Evolutionary conservation across 2,797 vertebrate genomes (phyloP).

Genomic region (Lagodon rhomboides): DNA sequence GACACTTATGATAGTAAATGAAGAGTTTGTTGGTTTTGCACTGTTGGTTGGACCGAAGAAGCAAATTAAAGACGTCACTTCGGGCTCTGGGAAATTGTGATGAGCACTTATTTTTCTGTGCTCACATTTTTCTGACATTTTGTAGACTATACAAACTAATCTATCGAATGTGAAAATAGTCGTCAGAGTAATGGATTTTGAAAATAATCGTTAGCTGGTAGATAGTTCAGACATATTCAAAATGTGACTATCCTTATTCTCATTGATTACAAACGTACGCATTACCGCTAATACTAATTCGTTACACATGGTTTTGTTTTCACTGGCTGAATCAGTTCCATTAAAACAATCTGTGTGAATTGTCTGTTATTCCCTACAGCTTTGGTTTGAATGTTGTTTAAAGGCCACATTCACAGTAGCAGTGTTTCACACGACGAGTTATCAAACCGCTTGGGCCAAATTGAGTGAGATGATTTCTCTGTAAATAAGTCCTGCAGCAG

Average conservation of each 20-base stretch:
- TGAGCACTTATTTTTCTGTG: too few species aligned
- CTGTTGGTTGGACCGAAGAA: too few species aligned
- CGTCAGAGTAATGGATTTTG: too few species aligned
- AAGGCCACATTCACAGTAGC: slow-evolving; percentile 12
- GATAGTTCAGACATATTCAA: background rate
- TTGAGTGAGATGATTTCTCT: slow-evolving; percentile 40
- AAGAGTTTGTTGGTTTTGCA: too few species aligned
- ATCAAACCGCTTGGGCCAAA: slow-evolving; percentile 31
- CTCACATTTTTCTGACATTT: too few species aligned
- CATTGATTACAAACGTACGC: background rate
- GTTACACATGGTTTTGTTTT: background rate
- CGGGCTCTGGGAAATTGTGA: too few species aligned
- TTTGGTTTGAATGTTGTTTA: slow-evolving; percentile 24
- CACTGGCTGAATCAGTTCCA: background rate
- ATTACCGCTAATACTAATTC: background rate
- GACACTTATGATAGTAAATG: too few species aligned
- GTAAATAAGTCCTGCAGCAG: slow-evolving; percentile 33
- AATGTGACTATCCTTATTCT: background rate
- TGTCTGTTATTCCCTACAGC: background rate
- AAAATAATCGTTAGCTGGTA: too few species aligned
- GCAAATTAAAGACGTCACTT: too few species aligned
- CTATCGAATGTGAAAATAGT: too few species aligned
- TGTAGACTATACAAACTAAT: too few species aligned
- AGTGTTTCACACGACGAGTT: slow-evolving; percentile 21
- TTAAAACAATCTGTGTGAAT: background rate